Conservation (phyloP, 2,113 vertebrate species). For the Progne subis region DNA sequence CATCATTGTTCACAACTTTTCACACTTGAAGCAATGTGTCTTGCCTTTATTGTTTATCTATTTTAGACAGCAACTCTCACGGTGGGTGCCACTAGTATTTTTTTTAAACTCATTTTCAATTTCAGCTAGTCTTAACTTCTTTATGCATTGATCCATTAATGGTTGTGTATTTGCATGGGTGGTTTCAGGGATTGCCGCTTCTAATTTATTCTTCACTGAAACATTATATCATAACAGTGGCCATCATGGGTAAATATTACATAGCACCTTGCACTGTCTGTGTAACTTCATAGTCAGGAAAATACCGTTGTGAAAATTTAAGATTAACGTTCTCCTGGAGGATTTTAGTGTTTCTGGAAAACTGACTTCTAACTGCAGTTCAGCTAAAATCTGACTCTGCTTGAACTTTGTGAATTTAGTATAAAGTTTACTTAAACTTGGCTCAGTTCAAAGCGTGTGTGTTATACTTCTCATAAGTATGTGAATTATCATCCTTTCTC, state of each 20-base stretch:
- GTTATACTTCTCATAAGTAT: neutral
- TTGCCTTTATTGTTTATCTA: neutral
- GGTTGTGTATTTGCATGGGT: neutral
- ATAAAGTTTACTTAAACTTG: neutral
- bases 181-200: neutral
- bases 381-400: neutral
- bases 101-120: neutral
- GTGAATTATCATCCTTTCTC: neutral
- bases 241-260: neutral
- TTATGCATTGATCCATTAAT: neutral
- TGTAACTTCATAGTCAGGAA: neutral
- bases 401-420: neutral
- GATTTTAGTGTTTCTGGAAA: slow-evolving; percentile 5
- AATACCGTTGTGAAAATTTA: neutral
- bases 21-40: neutral
- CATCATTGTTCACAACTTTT: neutral
- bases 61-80: neutral
- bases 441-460: neutral
- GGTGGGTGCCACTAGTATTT: neutral
- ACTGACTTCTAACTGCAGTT: neutral
- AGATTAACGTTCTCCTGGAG: neutral
- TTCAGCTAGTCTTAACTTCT: neutral
- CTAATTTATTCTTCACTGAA: neutral
- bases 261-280: neutral
- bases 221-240: neutral